These are phyloP conservation scores for Thamnophis sirtalis DNA, from an alignment of 2,113 vertebrate genomes.

Conservation along the genomic window DNA sequence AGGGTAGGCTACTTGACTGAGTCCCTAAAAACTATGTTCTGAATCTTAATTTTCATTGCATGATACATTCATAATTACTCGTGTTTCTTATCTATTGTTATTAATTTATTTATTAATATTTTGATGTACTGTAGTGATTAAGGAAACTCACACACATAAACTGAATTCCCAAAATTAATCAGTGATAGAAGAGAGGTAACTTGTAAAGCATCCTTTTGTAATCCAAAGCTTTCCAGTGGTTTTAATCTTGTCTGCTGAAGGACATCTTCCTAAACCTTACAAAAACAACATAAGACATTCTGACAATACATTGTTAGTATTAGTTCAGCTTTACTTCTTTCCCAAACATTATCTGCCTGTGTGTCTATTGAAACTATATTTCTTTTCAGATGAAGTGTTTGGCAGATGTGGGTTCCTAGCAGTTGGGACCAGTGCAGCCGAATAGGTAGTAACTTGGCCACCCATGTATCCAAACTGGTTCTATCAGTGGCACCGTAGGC, in stretches of 20 bases:
- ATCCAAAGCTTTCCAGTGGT: background rate
- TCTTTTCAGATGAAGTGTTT: background rate
- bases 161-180: background rate
- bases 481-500: too few species aligned
- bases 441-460: too few species aligned
- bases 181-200: background rate
- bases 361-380: background rate
- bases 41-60: background rate
- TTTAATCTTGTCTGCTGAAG: background rate
- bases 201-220: background rate
- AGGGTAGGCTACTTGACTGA: background rate
- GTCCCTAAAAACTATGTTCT: background rate
- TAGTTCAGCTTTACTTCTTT: background rate
- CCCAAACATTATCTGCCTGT: background rate
- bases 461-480: too few species aligned
- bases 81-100: background rate
- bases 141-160: background rate
- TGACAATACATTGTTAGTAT: background rate
- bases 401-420: too few species aligned
- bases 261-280: background rate
- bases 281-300: background rate
- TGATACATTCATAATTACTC: background rate
- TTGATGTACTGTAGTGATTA: background rate
- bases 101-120: background rate
- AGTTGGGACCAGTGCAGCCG: too few species aligned